Evolutionary conservation across 2,113 vertebrate species (phyloP), one percentile per base, ranked within the genome.

Genomic region (Zosterops pallidus): DNA sequence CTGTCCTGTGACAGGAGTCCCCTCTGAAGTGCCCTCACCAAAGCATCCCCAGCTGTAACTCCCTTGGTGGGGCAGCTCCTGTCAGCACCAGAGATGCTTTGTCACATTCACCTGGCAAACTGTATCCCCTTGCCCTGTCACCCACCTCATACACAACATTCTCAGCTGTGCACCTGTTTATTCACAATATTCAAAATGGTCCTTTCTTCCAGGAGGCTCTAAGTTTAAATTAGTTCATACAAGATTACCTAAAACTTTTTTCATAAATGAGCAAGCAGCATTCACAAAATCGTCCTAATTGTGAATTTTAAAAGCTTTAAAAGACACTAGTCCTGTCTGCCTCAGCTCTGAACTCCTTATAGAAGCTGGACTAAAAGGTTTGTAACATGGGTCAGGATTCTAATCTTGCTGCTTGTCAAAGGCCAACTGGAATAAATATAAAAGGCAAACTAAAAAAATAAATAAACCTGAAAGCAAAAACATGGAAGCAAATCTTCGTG

Each of bases 51-150:
- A 62, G 33, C 41, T n/a, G 47, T 60, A 33, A 47, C 33, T 29
- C 11, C 9, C 17, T 11, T 33, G 37, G 3, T 6, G 14, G 25
- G 20, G 29, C 47, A 67, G 74, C 74, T 83, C 77, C 57, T 42
- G 9, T 22, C 41, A 62, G 81, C 12, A 62, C 17, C 71, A 65
- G 62, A 13, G 37, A 80, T 19, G 14, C 42, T 56, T 9, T 47
- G 52, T 33, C 72, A 46, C 20, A 8, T 24, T 31, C 37, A n/a
- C 9, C 3, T 14, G 26, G 11, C 31, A 18, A 15, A 19, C 11
- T 0, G 0, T 9, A 18, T 9, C 33, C 35, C 64, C 55, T 24
- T n/a, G 31, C n/a, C 49, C 42, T 2, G 2, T n/a, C 72, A 80
- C 63, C 23, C 42, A 57, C 14, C 47, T 16, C 2, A 2, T 9